Evolutionary conservation across 1,140 invertebrate genomes (phyloP), one percentile per base, ranked within the genome.

Genomic region (Thalassaphorura encarpata): DNA sequence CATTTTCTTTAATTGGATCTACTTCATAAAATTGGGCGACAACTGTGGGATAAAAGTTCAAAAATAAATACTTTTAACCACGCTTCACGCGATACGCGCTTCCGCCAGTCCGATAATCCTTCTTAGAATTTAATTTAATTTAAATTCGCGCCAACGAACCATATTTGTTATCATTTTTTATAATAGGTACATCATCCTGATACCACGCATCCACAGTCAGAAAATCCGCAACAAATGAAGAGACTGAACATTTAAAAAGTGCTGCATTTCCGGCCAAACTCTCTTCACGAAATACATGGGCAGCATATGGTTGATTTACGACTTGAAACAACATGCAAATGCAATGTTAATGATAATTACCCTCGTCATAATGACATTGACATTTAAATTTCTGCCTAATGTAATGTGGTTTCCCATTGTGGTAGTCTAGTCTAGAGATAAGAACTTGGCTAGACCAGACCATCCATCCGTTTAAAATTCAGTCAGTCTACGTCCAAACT

Each of bases 221-320:
- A 71, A 92, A 94, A 73, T 94, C 89, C 28, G 85, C 85, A 43
- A 93, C 88, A 72, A 91, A 94, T 19, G 84, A 87, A 21, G 91
- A 91, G 64, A 94, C 88, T 68, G 85, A 15, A 75, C 91, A 95
- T 70, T 89, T 90, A 46, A 96, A 76, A 62, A 94, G 82, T 19
- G 89, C 90, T 43, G 88, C 84, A 72, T 93, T 93, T 47, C 89
- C 89, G 69, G 84, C 81, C 65, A 93, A 92, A 4, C 90, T 89
- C 73, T 91, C 93, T 61, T 90, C 89, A 72, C 92, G 90, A 75
- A 88, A 87, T 64, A 89, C 88, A 72, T 91, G 87, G 19, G 85
- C 87, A 66, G 89, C 83, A 73, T 90, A 91, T 68, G 82, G 79
- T 72, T 92, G 87, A 62, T 86, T 80, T 60, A 91, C 86, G 69